phyloP scores from a whole-genome alignment of 1,140 invertebrate species.

The Drosophila melanica region DNA sequence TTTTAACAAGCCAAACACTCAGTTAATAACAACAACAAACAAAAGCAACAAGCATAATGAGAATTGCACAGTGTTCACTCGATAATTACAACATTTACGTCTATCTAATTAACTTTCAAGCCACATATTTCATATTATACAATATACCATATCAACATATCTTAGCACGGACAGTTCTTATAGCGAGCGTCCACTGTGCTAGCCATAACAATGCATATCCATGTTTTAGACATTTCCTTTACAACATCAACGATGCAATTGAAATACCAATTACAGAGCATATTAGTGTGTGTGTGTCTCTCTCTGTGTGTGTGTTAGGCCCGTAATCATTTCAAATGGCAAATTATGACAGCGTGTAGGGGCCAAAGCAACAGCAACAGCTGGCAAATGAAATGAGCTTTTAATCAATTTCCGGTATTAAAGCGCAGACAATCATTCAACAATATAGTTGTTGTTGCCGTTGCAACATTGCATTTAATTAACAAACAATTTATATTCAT shows the following conservation, averaged over 20 bases:
- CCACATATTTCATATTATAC: no score
- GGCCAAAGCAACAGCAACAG: constrained; percentile 33
- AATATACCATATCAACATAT: no score
- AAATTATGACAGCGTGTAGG: constrained; percentile 70
- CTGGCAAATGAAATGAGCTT: constrained; percentile 76
- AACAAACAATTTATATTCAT: constrained; percentile 83
- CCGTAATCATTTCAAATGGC: constrained; percentile 78
- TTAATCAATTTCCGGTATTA: constrained; percentile 83
- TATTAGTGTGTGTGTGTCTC: constrained; percentile 10
- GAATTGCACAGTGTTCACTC: neutral
- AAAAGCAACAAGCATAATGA: constrained; percentile 4
- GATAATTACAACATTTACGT: no score
- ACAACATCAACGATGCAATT: constrained; percentile 34
- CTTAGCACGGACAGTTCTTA: no score
- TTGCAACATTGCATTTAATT: constrained; percentile 70
- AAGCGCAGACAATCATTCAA: constrained; percentile 68
- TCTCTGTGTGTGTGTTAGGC: constrained; percentile 24
- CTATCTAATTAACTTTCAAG: no score
- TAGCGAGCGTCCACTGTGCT: no score
- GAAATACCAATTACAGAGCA: constrained; percentile 44
- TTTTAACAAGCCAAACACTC: constrained; percentile 34
- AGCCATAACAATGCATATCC: constrained; percentile 32
- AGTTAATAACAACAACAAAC: constrained; percentile 9
- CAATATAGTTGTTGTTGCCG: constrained; percentile 36
- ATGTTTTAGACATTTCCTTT: constrained; percentile 43